Evolutionary conservation across 2,113 vertebrate genomes (phyloP), one percentile per base, ranked within the genome.

Genomic region (Atractosteus spatula): DNA sequence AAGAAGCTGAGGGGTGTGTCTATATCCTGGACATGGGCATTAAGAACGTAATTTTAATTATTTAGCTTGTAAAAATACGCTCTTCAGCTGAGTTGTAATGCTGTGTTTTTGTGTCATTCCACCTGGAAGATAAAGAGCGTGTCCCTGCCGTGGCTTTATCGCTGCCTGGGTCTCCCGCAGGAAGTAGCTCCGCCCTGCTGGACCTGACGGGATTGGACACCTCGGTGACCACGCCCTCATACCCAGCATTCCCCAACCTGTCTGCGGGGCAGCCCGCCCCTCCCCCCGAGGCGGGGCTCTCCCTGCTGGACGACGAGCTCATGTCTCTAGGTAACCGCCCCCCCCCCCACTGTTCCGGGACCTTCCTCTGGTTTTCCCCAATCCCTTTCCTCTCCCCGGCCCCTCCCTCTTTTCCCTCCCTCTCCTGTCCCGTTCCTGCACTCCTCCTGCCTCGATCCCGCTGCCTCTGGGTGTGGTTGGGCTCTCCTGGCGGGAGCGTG

Each of bases 221-320:
- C 41, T 89, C 91, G 3, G 78, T 86, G 47, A 73, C 79, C 0
- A 81, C 88, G 63, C 85, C 91, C 10, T 85, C 88, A 45, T 89
- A 90, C 78, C 87, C 92, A 42, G 84, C 94, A 71, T 41, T 87
- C 73, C 90, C 92, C 55, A 80, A 78, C 63, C 69, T 80, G 56
- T 80, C 83, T 29, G 74, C 72, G 12, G 79, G 76, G 71, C 86
- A 84, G 44, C 83, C 85, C 72, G 79, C 77, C 62, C 86, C 91
- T 0, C 41, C 89, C 76, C 86, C 92, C 76, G 93, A 93, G 69
- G 82, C 88, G 70, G 84, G 87, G 78, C 65, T 95, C 66, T 98
- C 92, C 71, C 86, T 99, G 74, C 82, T 99, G 70, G 97, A 99
- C 8, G 97, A 99, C 62, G 97, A 99, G 71, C 95, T 99, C 70